A percentile compares a stretch with the other conserved stretches of the same genome.
Evolutionary conservation across 1,140 invertebrate genomes (phyloP).

Genomic region (Sarcophaga peregrina): DNA sequence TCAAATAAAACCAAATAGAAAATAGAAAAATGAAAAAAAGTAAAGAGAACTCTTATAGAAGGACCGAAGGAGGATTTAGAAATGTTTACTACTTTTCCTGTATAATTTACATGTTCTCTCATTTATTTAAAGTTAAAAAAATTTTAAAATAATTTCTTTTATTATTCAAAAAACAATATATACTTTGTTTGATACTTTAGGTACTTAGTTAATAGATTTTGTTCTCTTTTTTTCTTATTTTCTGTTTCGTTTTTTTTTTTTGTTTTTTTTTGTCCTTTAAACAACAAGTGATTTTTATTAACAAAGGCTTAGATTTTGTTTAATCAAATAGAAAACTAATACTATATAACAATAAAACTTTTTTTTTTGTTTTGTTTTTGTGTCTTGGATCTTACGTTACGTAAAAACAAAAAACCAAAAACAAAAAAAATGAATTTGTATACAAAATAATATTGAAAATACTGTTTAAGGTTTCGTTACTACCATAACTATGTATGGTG

Average conservation of each 20-base stretch:
- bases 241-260: not conserved
- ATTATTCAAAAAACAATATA: conserved; percentile 29
- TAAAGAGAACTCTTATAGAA: not conserved
- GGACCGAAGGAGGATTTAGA: not conserved
- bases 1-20: not conserved
- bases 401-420: no score
- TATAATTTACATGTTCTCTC: conserved; percentile 2
- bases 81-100: not conserved
- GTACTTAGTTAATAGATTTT: conserved; percentile 36
- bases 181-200: conserved; percentile 35
- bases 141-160: not conserved
- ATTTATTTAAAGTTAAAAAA: conserved; percentile 19
- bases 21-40: no score
- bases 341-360: conserved; percentile 33
- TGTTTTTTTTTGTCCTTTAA: conserved; percentile 10
- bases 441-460: conserved; percentile 8
- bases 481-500: not conserved
- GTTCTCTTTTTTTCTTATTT: not conserved
- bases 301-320: not conserved
- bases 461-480: not conserved
- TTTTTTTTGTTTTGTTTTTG: not conserved
- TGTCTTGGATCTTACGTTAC: not conserved
- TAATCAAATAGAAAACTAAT: not conserved
- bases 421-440: not conserved
- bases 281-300: conserved; percentile 36